Base-by-base conservation (phyloP, 2,113 vertebrate genomes). In the Cathartes aura region DNA sequence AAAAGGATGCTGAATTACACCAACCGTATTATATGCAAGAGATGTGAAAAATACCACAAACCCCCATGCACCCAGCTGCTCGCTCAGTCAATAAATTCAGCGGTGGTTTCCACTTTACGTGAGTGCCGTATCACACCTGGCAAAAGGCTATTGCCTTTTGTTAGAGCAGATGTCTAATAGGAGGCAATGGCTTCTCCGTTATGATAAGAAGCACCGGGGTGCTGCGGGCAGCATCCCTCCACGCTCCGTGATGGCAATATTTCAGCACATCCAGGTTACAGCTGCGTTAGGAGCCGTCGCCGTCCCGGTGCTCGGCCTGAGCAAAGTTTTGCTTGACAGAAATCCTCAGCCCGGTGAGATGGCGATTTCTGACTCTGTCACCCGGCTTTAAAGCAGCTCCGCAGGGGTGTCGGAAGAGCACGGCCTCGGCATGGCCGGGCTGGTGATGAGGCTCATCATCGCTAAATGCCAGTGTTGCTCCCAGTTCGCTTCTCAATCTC, bases 71-170 rank as follows among this genome's bases (percentile, higher is more conserved):
- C 72, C 92, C 84, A 13, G 68, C 59, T 26, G 59, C 75, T 72
- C 3, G 0, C 81, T 27, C 34, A 4, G 80, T 2, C 43, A 0
- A 24, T 62, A 26, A 20, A 38, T 64, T 9, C 62, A 40, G 75
- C 2, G 1, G 38, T 5, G 40, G 3, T 11, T 60, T 17, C 48
- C 38, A 4, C 38, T 24, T 3, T 4, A 8, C 2, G 10, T 0
- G 0, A n/a, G 59, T 30, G 68, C 62, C 27, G 1, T 0, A 1
- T 2, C 45, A 2, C 50, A 14, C 36, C 50, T 34, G 55, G 63
- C 32, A 15, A n/a, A 18, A 8, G 1, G 4, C 32, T 3, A 6
- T 6, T 67, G 8, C 73, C 82, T 32, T 53, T 10, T 8, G 29
- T 7, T 18, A 40, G 63, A 27, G 50, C 82, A 38, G 80, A 6